Conservation (phyloP, 1,140 invertebrate species). For the Pogonomyrmex californicus region DNA sequence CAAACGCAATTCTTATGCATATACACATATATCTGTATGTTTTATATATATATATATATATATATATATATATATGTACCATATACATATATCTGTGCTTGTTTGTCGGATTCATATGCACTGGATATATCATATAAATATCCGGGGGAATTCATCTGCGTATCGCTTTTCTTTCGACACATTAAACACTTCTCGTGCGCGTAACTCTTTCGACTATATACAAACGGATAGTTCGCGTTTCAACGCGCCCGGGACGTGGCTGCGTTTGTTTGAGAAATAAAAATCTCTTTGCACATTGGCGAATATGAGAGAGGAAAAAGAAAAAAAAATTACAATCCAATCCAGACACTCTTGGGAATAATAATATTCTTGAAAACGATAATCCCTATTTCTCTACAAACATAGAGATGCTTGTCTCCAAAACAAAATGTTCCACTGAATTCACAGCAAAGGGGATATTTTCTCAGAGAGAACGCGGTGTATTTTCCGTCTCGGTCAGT, state of each 20-base stretch:
- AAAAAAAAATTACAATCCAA: neutral
- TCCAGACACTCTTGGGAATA: too few relatives aligned
- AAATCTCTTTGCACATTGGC: neutral
- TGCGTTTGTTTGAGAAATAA: conserved; percentile 6
- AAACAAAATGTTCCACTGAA: neutral
- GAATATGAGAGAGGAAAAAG: neutral
- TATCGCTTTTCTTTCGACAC: conserved; percentile 52
- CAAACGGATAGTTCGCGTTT: conserved; percentile 17
- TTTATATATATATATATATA: neutral
- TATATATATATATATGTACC: neutral
- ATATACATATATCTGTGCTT: neutral
- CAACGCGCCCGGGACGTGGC: neutral
- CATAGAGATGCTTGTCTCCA: neutral
- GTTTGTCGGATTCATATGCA: conserved; percentile 30
- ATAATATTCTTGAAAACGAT: neutral
- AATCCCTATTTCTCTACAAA: neutral
- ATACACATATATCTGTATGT: neutral
- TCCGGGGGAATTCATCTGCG: conserved; percentile 31
- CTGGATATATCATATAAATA: conserved; percentile 24
- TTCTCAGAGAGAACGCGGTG: neutral
- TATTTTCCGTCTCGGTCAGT: neutral
- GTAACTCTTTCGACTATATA: neutral
- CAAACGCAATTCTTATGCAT: neutral
- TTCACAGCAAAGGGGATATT: neutral
- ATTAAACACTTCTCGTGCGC: conserved; percentile 42